Evolutionary conservation across 2,888 invertebrate species (phyloP).

Genomic region (Thymelicus sylvestris): DNA sequence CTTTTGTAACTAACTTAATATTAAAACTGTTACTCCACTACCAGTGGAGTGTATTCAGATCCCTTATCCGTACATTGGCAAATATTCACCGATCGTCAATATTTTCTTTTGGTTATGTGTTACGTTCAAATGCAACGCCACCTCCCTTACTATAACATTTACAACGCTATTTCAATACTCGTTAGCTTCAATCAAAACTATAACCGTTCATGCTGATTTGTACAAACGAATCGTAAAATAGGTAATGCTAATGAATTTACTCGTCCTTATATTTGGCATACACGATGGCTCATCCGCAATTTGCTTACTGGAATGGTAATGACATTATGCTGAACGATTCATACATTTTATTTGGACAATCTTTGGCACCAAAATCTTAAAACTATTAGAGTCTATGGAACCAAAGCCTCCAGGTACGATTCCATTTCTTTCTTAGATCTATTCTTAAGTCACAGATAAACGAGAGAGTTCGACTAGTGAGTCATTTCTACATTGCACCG

Average conservation of each 20-base stretch:
- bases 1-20: too few species aligned
- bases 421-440: constrained; percentile 57
- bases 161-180: constrained; percentile 31
- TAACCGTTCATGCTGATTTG: constrained; percentile 40
- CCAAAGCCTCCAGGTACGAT: constrained; percentile 60
- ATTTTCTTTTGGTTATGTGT: background rate
- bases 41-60: too few species aligned
- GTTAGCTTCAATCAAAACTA: constrained; percentile 31
- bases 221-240: constrained; percentile 45
- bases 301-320: constrained; percentile 74
- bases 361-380: constrained; percentile 82
- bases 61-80: too few species aligned
- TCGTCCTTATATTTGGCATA: constrained; percentile 67
- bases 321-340: constrained; percentile 67
- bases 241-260: constrained; percentile 39
- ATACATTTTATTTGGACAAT: constrained; percentile 77
- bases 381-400: constrained; percentile 66
- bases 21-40: too few species aligned
- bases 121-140: background rate
- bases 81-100: too few species aligned
- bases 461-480: constrained; percentile 67
- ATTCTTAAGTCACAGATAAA: constrained; percentile 59
- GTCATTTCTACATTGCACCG: constrained; percentile 64
- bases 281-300: constrained; percentile 65
- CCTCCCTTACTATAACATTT: constrained; percentile 11